Base-by-base conservation (phyloP, 2,113 vertebrate species). In the Saccopteryx leptura region DNA sequence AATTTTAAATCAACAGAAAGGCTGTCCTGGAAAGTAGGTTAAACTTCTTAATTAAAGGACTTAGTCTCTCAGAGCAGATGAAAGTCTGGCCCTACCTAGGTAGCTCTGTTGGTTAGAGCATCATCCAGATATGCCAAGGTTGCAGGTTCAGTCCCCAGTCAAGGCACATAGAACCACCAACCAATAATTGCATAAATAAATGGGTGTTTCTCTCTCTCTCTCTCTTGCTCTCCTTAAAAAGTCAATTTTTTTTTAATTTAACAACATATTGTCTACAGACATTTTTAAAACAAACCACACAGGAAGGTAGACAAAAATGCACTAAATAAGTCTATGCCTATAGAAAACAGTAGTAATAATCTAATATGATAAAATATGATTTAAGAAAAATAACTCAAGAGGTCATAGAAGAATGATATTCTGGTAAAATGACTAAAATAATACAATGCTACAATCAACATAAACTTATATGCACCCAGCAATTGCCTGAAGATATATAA, bases 1-100 rank as follows among this genome's bases (percentile, higher is more conserved):
- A 80, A 2, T 94, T 96, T 95, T 61, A 69, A 87, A 88, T 93
- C 28, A 63, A 21, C 46, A 84, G 58, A 95, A 84, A 56, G 68
- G 33, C 2, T 19, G 1, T 28, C n/a, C 11, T 4, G n/a, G 33
- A 79, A 95, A 68, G 52, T 76, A 88, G 19, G 14, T 28, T 78
- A 83, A 54, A 63, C 2, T 74, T 4, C 8, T 18, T n/a, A 68
- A 28, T 69, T 52, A 83, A 66, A 66, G 8, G 1, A 93, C 58
- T 60, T 84, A 54, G 9, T 82, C 17, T 61, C 50, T 54, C 21
- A 60, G 24, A 94, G 75, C 68, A 48, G 24, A 54, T 66, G 9
- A 58, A 90, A 81, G 39, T 39, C 39, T 39, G 39, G 39, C 39
- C 39, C 39, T 39, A 3, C 39, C 39, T 39, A 39, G 39, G 39